A percentile compares a stretch with the other conserved stretches of the same genome.
These are phyloP conservation scores for Pituophis catenifer DNA, from an alignment of 2,113 vertebrate species.

Conservation along the genomic window DNA sequence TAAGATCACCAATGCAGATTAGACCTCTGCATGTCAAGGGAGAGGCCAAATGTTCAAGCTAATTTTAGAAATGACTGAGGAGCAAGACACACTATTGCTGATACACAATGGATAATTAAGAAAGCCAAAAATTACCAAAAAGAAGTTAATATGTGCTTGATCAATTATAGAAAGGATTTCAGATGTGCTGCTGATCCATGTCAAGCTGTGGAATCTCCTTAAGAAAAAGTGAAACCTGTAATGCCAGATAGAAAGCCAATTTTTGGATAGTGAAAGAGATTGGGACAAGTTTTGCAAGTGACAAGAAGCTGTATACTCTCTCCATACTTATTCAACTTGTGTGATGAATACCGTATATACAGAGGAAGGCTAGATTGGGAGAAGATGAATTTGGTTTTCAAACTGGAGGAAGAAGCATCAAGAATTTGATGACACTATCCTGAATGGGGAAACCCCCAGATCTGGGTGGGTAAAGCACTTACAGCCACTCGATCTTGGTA, in stretches of 20 bases:
- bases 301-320: not conserved
- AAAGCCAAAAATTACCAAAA: not conserved
- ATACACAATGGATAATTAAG: not conserved
- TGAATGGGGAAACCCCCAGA: not conserved
- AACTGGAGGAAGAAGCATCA: not conserved
- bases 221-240: not conserved
- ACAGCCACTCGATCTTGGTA: not conserved
- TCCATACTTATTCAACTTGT: not conserved
- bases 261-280: not conserved
- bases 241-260: not conserved
- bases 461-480: not conserved
- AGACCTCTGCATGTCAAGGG: not conserved
- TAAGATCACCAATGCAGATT: not conserved
- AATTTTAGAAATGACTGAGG: not conserved
- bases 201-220: not conserved
- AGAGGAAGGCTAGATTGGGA: not conserved
- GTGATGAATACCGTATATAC: not conserved
- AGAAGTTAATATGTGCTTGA: not conserved
- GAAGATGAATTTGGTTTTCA: not conserved
- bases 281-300: not conserved
- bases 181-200: not conserved
- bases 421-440: not conserved
- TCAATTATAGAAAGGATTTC: not conserved
- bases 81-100: not conserved
- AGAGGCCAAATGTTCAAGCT: not conserved